Evolutionary conservation across 2,113 vertebrate genomes (phyloP).

Genomic region (Thermophis baileyi): DNA sequence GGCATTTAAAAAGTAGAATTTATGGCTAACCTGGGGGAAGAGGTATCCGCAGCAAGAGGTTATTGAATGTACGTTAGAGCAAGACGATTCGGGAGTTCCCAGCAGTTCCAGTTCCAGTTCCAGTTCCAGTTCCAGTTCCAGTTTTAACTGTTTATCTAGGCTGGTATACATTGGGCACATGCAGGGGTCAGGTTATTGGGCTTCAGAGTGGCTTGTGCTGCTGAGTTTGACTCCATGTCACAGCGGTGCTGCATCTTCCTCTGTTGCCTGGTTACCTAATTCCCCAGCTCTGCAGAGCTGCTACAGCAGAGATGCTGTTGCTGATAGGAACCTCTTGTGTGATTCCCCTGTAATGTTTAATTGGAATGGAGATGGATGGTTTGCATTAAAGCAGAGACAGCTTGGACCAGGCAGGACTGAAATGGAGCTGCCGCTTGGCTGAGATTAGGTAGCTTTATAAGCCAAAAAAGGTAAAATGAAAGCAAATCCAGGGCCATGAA

Average conservation of each 20-base stretch:
- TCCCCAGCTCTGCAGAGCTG: slow-evolving; percentile 28
- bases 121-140: no score
- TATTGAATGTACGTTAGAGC: background rate
- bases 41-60: background rate
- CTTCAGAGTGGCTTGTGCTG: background rate
- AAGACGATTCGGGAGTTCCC: background rate
- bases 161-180: background rate
- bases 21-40: background rate
- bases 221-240: slow-evolving; percentile 17
- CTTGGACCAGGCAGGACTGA: background rate
- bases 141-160: background rate
- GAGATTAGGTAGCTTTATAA: background rate
- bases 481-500: background rate
- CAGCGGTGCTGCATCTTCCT: slow-evolving; percentile 12
- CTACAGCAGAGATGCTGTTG: slow-evolving; percentile 23
- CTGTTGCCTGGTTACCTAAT: slow-evolving; percentile 37
- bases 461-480: background rate
- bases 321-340: slow-evolving; percentile 20
- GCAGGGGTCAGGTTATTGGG: background rate
- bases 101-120: background rate
- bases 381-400: background rate
- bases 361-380: slow-evolving; percentile 31
- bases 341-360: slow-evolving; percentile 16
- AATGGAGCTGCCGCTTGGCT: background rate
- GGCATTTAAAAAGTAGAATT: background rate